Evolutionary conservation across 1,140 invertebrate genomes (phyloP), one percentile per base, ranked within the genome.

Genomic region (Nephotettix cincticeps): DNA sequence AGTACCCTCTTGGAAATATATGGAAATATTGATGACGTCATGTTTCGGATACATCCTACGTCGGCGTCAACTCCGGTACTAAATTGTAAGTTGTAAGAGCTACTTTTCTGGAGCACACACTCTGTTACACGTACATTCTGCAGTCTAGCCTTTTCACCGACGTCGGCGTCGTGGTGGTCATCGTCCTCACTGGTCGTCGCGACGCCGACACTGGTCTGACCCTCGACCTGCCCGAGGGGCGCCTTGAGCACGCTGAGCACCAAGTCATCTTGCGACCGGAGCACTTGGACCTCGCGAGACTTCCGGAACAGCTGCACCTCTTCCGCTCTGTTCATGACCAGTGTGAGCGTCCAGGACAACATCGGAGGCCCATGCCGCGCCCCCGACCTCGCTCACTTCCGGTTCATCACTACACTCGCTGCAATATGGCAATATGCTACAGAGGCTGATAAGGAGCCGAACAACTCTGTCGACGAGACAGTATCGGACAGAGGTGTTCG

Each of bases 311-410:
- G 77, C 66, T 82, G 84, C 72, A 87, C 86, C 78, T 88, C 86
- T 77, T 87, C 86, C 54, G 83, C 86, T 25, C 86, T 84, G 79
- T 87, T 88, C 87, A 87, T 88, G 68, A 81, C 83, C 78, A 79
- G 77, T 43, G 65, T 71, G 69, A 54, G 77, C 75, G 71, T 71
- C 74, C 73, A 76, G 77, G 69, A 74, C 76, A 72, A 73, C 54
- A 63, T 65, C 32, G n/a, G 40, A 69, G 66, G 27, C 63, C 63
- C 70, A 75, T 61, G 32, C 76, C 78, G 68, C 76, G 73, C 70
- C 79, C 75, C 69, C 77, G 75, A 77, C 77, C 77, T 36, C 32
- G 32, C 32, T 36, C 32, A 36, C 32, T 36, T 14, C 4, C 32
- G 4, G 32, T 36, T 36, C 4, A 36, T 36, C 32, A 4, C 32